Evolutionary conservation across 2,113 vertebrate genomes (phyloP), one percentile per base, ranked within the genome.

Genomic region (Tretioscincus oriximinensis): DNA sequence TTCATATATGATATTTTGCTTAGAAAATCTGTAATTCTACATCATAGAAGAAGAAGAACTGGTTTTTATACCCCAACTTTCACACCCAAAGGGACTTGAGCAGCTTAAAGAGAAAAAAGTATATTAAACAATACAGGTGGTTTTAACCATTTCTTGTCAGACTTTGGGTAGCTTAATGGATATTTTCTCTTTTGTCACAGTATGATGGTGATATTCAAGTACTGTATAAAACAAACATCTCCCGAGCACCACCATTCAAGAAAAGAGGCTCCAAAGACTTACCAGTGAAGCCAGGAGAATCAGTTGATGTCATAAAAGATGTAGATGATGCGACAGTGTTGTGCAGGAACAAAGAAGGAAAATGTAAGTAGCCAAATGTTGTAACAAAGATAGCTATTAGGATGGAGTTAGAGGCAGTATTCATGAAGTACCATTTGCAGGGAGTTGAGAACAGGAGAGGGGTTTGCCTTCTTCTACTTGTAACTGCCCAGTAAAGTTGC

Each of bases 311-410:
- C 64, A 97, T 99, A 49, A 93, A 96, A 83, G 95, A 90, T 76
- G 93, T 96, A 5, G 95, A 95, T 10, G 93, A 96, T 8, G 93
- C 90, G 64, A 99, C 97, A 88, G 87, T 98, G 63, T 93, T 98
- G 84, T 98, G 98, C 90, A 96, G 97, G 74, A 99, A 97, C 1
- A 94, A 96, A n/a, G 97, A 99, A 9, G 97, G 98, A 24, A 99
- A 97, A 93, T 96, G 98, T 99, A 93, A 97, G 97, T 96, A 26
- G 45, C 54, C 76, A 73, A 58, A 75, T 51, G 51, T 14, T 54
- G 8, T 54, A 45, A 7, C n/a, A 67, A 5, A 14, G 2, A 35
- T 14, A 28, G 28, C 10, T 9, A 54, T 8, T 58, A 47, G n/a
- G n/a, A n/a, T n/a, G n/a, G n/a, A n/a, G n/a, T n/a, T n/a, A n/a